A percentile compares a stretch with the other conserved stretches of the same genome.
Conservation (phyloP, 2,797 vertebrate genomes). For the Mastacembelus armatus region DNA sequence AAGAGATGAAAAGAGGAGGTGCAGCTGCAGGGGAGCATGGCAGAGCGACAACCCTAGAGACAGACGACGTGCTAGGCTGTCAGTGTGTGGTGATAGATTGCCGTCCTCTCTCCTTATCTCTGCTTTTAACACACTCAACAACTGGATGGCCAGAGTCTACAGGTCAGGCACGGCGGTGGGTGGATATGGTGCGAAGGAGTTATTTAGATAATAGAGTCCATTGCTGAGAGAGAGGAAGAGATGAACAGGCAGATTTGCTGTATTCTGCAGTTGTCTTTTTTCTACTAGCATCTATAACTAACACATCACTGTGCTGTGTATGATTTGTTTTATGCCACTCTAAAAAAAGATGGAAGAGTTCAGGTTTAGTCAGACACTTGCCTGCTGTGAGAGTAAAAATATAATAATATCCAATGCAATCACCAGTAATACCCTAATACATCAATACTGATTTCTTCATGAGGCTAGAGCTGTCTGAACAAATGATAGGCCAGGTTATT, state of each 20-base stretch:
- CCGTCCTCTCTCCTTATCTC: slow-evolving; percentile 72
- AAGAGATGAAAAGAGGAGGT: slow-evolving; percentile 46
- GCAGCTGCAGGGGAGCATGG: slow-evolving; percentile 62
- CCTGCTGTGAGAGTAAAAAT: slow-evolving; percentile 41
- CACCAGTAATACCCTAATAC: background rate
- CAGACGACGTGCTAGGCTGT: slow-evolving; percentile 59
- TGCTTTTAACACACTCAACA: slow-evolving; percentile 65
- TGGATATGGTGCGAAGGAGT: slow-evolving; percentile 23
- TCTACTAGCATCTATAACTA: slow-evolving; percentile 1
- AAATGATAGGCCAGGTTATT: background rate
- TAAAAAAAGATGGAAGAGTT: slow-evolving; percentile 18
- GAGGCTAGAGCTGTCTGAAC: background rate
- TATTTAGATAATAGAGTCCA: slow-evolving; percentile 14
- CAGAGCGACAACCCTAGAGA: slow-evolving; percentile 52
- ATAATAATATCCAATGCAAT: slow-evolving; percentile 22
- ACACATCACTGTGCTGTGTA: background rate
- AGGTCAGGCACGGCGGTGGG: slow-evolving; percentile 37
- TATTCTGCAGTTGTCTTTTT: background rate
- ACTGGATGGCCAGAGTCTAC: slow-evolving; percentile 36
- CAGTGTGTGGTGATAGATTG: slow-evolving; percentile 76
- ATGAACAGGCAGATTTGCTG: background rate
- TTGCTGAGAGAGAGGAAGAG: background rate
- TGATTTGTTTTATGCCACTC: slow-evolving; percentile 16
- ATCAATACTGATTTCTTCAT: background rate
- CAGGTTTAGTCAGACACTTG: slow-evolving; percentile 9